A percentile compares a stretch with the other conserved stretches of the same genome.
Conservation (phyloP, 1,140 invertebrate genomes). For the Polypedilum pembai region DNA sequence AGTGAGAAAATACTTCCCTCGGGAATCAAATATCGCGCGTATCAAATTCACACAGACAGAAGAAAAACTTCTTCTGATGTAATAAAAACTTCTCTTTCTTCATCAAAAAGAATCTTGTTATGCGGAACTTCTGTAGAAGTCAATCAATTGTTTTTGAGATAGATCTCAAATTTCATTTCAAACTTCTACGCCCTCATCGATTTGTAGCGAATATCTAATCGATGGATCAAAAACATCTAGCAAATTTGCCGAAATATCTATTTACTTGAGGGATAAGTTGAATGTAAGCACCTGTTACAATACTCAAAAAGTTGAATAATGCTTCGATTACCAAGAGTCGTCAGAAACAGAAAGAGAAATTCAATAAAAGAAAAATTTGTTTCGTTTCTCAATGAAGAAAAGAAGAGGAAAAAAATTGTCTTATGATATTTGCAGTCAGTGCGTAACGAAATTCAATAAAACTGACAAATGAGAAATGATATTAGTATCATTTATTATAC, state of each 20-base stretch:
- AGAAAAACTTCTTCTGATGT: not conserved
- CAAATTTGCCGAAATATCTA: slow-evolving; percentile 15
- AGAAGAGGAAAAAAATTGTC: too few relatives aligned
- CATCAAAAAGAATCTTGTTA: not conserved
- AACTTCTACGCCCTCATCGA: not conserved
- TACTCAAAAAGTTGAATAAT: not conserved
- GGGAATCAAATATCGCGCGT: not conserved
- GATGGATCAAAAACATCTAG: slow-evolving; percentile 22
- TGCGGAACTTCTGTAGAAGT: not conserved
- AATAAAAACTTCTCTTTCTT: not conserved
- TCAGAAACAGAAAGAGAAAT: too few relatives aligned
- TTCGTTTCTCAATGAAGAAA: too few relatives aligned
- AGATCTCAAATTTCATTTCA: slow-evolving; percentile 2
- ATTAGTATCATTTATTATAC: too few relatives aligned
- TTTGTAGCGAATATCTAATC: slow-evolving; percentile 10
- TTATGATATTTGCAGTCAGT: too few relatives aligned
- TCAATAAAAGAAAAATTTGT: too few relatives aligned
- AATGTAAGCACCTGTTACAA: slow-evolving; percentile 23
- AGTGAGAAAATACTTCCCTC: not conserved
- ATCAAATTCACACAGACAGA: not conserved
- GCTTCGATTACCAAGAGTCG: too few relatives aligned
- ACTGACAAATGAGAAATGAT: too few relatives aligned
- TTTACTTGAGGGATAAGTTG: not conserved
- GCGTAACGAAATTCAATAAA: too few relatives aligned
- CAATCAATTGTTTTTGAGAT: not conserved